Evolutionary conservation across 2,113 vertebrate genomes (phyloP), one percentile per base, ranked within the genome.

Genomic region (Struthio camelus): DNA sequence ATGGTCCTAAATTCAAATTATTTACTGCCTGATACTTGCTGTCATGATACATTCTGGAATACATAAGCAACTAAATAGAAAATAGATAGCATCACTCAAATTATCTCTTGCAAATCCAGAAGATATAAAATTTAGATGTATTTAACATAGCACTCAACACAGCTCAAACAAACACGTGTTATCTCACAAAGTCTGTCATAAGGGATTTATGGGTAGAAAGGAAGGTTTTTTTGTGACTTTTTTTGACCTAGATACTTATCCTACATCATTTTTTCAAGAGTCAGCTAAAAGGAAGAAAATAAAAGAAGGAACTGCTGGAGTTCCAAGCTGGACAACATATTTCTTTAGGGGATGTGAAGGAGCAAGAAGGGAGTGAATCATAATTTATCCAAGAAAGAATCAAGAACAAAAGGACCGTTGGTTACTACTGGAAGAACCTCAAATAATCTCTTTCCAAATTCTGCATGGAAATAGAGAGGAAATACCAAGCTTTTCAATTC

Each of bases 141-240:
- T 80, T 80, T 80, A 62, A 62, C 27, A 17, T 38, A 56, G 69
- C 4, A 36, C 1, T 16, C 9, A 61, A 42, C 72, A 73, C 1
- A 11, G 11, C 83, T 65, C 3, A 9, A 82, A 62, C 10, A 13
- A 76, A 51, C 27, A 20, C 17, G 2, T 71, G 4, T n/a, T 79
- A 48, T 54, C 28, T 59, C 46, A 67, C 3, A 1, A 67, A 65
- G 36, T 75, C 65, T 36, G 13, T 17, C 46, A 14, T 32, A 70
- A 83, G 14, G 9, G 46, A 73, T 34, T 86, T 25, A 25, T 62
- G 8, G 6, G 7, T 67, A 24, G 15, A 93, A 84, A 92, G 28
- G 4, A 34, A 82, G 6, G 1, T 15, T 58, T 4, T 19, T 28
- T 25, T 25, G 20, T 17, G 0, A 1, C 13, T 48, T 38, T 72